Conservation (phyloP, 2,797 vertebrate species). For the Yasuhikotakia modesta region DNA sequence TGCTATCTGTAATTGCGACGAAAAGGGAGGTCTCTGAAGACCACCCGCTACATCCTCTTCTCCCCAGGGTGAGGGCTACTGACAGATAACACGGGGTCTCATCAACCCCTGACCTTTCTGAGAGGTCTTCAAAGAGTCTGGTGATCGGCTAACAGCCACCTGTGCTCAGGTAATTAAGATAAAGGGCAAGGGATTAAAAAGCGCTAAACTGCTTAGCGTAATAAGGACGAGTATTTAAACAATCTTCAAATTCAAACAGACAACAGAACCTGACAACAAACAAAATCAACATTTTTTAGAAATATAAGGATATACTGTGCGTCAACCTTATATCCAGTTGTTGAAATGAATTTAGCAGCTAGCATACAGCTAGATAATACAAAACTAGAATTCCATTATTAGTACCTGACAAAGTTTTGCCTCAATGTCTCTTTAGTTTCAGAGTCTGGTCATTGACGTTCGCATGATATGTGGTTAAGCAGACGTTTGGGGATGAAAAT, state of each 20-base stretch:
- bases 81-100: slow-evolving; percentile 46
- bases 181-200: slow-evolving; percentile 54
- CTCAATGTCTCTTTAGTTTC: too few species aligned
- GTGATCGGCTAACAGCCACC: slow-evolving; percentile 43
- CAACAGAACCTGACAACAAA: not conserved
- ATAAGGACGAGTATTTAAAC: slow-evolving; percentile 14
- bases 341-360: too few species aligned
- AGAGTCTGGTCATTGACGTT: too few species aligned
- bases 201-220: slow-evolving; percentile 6
- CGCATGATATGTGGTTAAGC: too few species aligned
- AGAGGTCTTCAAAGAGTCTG: slow-evolving; percentile 55
- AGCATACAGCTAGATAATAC: too few species aligned
- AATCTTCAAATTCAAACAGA: not conserved
- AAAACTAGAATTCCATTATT: too few species aligned
- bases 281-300: too few species aligned
- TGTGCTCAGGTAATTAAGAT: slow-evolving; percentile 54
- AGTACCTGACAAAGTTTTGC: too few species aligned
- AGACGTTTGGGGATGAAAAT: not conserved
- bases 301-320: too few species aligned
- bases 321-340: too few species aligned
- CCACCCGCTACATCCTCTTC: slow-evolving; percentile 18
- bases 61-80: slow-evolving; percentile 22
- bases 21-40: slow-evolving; percentile 31
- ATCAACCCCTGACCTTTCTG: slow-evolving; percentile 57
- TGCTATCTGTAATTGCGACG: slow-evolving; percentile 32